A percentile compares a stretch with the other conserved stretches of the same genome.
Evolutionary conservation across 2,888 invertebrate species (phyloP).

Genomic region (Metellina segmentata): DNA sequence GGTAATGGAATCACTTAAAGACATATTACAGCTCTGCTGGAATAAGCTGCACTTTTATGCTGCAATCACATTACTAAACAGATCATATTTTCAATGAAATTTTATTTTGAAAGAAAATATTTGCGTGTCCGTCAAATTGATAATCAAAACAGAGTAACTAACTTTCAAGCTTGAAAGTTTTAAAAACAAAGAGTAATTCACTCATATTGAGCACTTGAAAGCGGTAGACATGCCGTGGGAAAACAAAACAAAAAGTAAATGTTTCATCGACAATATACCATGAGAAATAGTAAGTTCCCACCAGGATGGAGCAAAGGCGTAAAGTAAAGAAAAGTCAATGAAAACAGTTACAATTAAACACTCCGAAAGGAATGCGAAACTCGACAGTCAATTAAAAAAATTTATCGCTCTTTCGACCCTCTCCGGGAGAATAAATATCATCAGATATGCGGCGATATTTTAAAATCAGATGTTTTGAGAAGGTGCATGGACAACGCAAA

Average conservation of each 20-base stretch:
- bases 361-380: constrained; percentile 51
- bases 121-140: no score
- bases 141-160: no score
- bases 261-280: neutral
- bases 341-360: constrained; percentile 28
- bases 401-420: constrained; percentile 49
- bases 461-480: neutral
- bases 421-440: constrained; percentile 31
- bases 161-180: no score
- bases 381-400: constrained; percentile 54
- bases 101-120: no score
- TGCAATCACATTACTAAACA: no score
- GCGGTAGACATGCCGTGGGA: neutral
- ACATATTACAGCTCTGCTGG: no score
- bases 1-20: no score
- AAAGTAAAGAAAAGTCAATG: neutral
- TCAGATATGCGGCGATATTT: constrained; percentile 59
- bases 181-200: neutral
- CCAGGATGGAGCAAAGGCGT: neutral
- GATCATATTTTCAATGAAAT: no score
- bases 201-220: neutral
- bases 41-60: no score
- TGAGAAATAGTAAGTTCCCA: neutral
- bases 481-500: neutral
- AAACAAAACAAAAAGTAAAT: neutral